These are phyloP conservation scores for Xestoiulus laeticollis DNA, from an alignment of 2,888 invertebrate genomes.

Conservation along the genomic window DNA sequence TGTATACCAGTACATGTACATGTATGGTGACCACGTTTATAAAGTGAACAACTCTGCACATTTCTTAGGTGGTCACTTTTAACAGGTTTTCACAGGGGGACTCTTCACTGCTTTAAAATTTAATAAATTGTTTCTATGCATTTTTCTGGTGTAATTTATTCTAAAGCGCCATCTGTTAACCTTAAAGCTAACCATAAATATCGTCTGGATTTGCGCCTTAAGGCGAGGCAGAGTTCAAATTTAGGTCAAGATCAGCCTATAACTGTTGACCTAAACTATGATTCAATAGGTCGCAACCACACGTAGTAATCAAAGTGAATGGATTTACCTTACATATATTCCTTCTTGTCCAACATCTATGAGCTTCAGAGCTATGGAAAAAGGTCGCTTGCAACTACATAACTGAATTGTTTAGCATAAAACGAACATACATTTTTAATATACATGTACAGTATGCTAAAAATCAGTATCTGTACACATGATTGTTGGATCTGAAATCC, in stretches of 20 bases:
- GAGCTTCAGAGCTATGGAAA: not conserved
- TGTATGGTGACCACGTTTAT: too few species aligned
- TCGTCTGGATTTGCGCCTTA: not conserved
- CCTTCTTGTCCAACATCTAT: not conserved
- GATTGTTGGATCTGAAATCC: not conserved
- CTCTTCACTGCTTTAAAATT: not conserved
- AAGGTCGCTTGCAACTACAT: too few species aligned
- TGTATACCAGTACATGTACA: too few species aligned
- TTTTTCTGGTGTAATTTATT: not conserved
- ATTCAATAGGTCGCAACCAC: not conserved
- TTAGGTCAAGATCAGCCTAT: not conserved
- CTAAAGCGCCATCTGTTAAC: conserved; percentile 10
- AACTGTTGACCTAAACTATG: not conserved
- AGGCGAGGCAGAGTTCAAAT: not conserved
- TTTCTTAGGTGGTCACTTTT: too few species aligned
- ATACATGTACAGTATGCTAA: not conserved
- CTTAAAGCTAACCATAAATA: not conserved
- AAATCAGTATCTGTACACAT: not conserved
- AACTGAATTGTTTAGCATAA: too few species aligned
- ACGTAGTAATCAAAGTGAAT: not conserved
- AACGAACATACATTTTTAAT: not conserved
- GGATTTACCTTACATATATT: not conserved
- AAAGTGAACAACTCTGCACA: too few species aligned
- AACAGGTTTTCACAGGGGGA: not conserved
- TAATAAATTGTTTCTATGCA: not conserved